Percentiles rank a stretch among this genome's conserved stretches.
Evolutionary conservation across 64 coral and sea anemone species (phyloP).

Genomic region (Dendronephthya gigantea): DNA sequence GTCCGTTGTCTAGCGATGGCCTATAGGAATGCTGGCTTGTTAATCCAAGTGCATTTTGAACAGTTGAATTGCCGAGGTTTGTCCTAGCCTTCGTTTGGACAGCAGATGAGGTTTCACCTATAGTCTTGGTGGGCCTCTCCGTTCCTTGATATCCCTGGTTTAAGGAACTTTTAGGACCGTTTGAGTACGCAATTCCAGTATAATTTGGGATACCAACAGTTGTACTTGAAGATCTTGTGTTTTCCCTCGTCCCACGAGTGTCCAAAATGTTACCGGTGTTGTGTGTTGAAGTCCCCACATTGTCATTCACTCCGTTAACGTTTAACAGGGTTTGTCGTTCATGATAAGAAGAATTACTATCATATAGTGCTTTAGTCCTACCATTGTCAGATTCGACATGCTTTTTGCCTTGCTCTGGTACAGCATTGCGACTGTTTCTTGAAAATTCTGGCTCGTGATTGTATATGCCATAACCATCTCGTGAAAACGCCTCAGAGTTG

Average conservation of each 20-base stretch:
- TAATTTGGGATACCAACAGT: background rate
- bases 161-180: background rate
- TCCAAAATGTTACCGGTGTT: background rate
- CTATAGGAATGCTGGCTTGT: background rate
- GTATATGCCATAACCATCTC: background rate
- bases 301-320: background rate
- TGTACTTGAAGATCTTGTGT: background rate
- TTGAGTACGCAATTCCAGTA: background rate
- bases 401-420: background rate
- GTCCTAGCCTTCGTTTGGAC: background rate
- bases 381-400: background rate
- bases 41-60: background rate
- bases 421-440: background rate
- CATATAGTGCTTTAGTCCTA: background rate
- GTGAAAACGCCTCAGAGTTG: background rate
- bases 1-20: too few relatives aligned
- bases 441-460: background rate
- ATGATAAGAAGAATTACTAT: background rate
- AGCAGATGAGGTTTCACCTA: background rate
- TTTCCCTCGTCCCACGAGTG: background rate
- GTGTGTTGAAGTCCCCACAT: background rate
- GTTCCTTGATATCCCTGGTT: background rate
- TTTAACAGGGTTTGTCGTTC: background rate
- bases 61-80: background rate
- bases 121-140: background rate